Base-by-base conservation (phyloP, 1,140 invertebrate genomes). In the Platyura marginata region DNA sequence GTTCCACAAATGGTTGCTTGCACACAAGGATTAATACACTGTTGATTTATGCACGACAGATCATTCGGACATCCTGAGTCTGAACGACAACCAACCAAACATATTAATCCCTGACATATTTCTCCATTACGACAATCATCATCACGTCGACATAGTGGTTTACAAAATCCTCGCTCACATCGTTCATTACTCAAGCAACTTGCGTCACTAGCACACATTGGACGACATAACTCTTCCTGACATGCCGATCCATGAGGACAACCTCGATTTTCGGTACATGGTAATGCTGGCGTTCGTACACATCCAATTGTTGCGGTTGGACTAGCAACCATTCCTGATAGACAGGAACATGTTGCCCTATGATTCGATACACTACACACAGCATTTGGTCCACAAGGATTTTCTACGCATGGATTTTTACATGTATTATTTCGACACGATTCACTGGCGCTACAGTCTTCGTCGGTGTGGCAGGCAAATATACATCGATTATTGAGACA, bases 381-480 rank as follows among this genome's bases (percentile, higher is more conserved):
- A 2, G 85, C 81, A 54, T 89, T 88, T 3, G 84, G 81, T 32
- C 85, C 86, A 53, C 86, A 91, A 11, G 82, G 80, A 49, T 71
- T 76, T 10, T 71, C 67, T 18, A 63, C 52, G 51, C 88, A 93
- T 0, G 85, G 85, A 61, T 87, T 79, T 6, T 73, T 64, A 50
- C 87, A 90, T 48, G 75, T 74, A 55, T 87, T 85, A 38, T 75
- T 72, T 48, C 76, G 64, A 48, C 87, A 91, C 1, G 81, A 74
- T 59, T 89, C 81, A 33, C 77, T 79, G 5, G 74, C 74, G 49
- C 79, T 77, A 57, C 89, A 93, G 57, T 92, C 88, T 49, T 85
- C 80, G 52, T 91, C 83, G 10, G 75, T 73, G 46, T 81, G 75
- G 53, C 89, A 93, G 9, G 88, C 89, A 50, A 81, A 79, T 38